These are phyloP conservation scores for Carposina sasakii DNA, from an alignment of 1,140 invertebrate species.

Conservation along the genomic window DNA sequence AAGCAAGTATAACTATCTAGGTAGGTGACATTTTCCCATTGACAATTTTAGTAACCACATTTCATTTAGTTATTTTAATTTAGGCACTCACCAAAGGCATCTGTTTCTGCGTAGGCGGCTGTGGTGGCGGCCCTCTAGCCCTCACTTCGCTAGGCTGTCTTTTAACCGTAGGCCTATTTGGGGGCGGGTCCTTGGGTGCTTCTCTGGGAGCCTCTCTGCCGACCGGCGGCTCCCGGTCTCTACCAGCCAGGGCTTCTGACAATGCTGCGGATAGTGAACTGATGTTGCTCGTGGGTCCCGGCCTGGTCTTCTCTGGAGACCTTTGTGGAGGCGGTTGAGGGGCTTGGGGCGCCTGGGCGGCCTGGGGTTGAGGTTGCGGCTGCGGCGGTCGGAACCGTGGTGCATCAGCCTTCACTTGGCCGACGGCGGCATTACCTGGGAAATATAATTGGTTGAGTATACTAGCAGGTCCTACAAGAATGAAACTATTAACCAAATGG, in stretches of 20 bases:
- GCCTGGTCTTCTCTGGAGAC: slow-evolving; percentile 44
- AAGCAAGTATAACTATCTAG: too few species aligned
- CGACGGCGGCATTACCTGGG: slow-evolving; percentile 49
- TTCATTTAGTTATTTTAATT: too few species aligned
- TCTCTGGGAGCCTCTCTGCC: slow-evolving; percentile 32
- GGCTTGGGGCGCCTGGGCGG: too few species aligned
- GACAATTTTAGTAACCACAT: slow-evolving; percentile 7
- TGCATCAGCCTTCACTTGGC: slow-evolving; percentile 48
- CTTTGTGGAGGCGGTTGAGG: slow-evolving; percentile 29
- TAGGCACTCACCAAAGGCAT: slow-evolving; percentile 61
- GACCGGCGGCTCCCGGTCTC: slow-evolving; percentile 20
- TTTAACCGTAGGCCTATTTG: slow-evolving; percentile 36
- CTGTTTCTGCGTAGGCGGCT: slow-evolving; percentile 55
- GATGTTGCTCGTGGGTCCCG: slow-evolving; percentile 27
- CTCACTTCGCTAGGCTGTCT: slow-evolving; percentile 53
- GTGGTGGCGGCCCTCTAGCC: slow-evolving; percentile 57
- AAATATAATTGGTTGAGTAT: too few species aligned
- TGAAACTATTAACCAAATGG: too few species aligned
- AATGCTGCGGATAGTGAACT: slow-evolving; percentile 52
- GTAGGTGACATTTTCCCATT: too few species aligned
- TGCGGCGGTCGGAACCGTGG: slow-evolving; percentile 41
- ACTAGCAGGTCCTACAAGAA: too few species aligned
- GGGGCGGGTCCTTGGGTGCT: slow-evolving; percentile 26
- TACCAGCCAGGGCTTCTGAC: slow-evolving; percentile 45
- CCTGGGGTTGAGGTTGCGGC: slow-evolving; percentile 15